Percentiles rank a stretch among this genome's conserved stretches.
Conservation (phyloP, 2,888 invertebrate genomes). For the Zeuzera pyrina region DNA sequence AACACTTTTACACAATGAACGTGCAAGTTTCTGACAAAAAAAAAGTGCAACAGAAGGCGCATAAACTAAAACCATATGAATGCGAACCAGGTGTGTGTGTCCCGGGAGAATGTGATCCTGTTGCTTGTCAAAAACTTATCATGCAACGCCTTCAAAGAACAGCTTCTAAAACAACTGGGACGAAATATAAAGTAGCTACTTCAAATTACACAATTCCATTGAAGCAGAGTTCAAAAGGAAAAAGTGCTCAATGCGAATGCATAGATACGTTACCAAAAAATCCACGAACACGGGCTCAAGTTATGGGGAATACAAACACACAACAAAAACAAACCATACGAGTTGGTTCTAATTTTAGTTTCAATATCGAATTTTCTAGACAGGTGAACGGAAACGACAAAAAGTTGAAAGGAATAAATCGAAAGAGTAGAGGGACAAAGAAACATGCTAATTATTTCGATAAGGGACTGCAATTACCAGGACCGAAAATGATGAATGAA, state of each 20-base stretch:
- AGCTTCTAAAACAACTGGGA: background rate
- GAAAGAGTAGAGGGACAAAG: background rate
- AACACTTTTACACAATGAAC: constrained; percentile 27
- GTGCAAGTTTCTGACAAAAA: constrained; percentile 18
- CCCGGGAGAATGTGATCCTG: constrained; percentile 25
- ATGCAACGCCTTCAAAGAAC: constrained; percentile 7
- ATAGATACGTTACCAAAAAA: too few species aligned
- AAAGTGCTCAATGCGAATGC: background rate
- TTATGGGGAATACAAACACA: constrained; percentile 4
- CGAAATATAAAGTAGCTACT: background rate
- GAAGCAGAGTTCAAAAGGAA: background rate
- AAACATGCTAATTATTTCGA: background rate
- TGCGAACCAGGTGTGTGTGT: constrained; percentile 27
- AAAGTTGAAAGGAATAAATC: background rate
- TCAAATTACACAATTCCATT: background rate
- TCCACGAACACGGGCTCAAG: background rate
- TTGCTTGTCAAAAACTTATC: constrained; percentile 19
- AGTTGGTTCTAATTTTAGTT: constrained; percentile 23
- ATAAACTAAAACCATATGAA: constrained; percentile 18
- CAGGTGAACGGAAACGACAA: constrained; percentile 2
- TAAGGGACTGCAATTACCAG: background rate
- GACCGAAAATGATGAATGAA: constrained; percentile 5
- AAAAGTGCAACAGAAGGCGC: background rate
- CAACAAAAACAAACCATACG: constrained; percentile 10
- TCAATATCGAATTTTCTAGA: constrained; percentile 28